Percentiles rank a stretch among this genome's conserved stretches.
These are phyloP conservation scores for Erebia palarica DNA, from an alignment of 2,888 invertebrate species.

Conservation along the genomic window DNA sequence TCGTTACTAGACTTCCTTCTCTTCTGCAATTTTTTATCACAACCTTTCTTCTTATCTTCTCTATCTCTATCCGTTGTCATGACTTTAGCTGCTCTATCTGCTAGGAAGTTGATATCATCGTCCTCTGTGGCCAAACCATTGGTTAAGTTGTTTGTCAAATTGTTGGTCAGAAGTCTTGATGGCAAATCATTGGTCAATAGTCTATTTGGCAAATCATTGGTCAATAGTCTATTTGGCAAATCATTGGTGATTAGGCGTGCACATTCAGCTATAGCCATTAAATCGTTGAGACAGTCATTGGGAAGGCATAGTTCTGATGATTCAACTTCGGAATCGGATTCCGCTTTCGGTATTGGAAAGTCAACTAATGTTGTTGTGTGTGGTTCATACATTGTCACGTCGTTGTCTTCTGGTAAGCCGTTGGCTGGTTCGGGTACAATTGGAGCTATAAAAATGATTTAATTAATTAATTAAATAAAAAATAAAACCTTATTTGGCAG, in stretches of 20 bases:
- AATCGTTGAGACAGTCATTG: constrained; percentile 74
- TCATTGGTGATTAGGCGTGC: constrained; percentile 58
- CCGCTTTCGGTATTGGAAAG: constrained; percentile 63
- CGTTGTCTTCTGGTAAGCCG: constrained; percentile 66
- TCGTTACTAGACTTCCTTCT: constrained; percentile 72
- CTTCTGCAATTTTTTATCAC: constrained; percentile 63
- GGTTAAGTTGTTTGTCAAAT: constrained; percentile 48
- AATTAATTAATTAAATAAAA: too few species aligned
- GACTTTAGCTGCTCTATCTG: constrained; percentile 72
- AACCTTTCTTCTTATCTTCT: constrained; percentile 55
- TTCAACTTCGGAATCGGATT: constrained; percentile 74
- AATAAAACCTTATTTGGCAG: too few species aligned
- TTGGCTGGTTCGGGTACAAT: constrained; percentile 57
- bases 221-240: constrained; percentile 55
- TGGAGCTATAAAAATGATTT: constrained; percentile 38
- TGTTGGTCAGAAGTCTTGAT: constrained; percentile 56
- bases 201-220: constrained; percentile 54
- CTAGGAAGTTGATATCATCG: constrained; percentile 69
- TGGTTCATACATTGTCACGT: constrained; percentile 77
- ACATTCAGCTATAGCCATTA: constrained; percentile 72
- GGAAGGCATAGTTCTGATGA: constrained; percentile 72
- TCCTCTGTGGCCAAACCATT: constrained; percentile 49
- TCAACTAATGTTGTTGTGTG: constrained; percentile 73
- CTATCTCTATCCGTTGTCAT: constrained; percentile 74
- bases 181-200: constrained; percentile 4